Percentiles rank a stretch among this genome's conserved stretches.
phyloP scores from a whole-genome alignment of 2,113 vertebrate species.

The Corydoras sp. region DNA sequence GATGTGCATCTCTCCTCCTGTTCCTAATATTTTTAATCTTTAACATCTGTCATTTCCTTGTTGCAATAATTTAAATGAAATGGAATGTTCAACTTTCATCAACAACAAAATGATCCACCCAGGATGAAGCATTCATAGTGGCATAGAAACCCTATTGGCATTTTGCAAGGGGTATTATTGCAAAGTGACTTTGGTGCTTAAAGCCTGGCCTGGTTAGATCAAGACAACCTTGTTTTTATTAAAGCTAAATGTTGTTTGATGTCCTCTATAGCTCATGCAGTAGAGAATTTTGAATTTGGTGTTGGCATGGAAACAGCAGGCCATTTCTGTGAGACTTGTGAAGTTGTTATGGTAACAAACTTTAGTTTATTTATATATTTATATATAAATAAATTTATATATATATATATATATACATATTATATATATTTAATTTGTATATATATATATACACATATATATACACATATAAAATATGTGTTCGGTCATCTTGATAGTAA shows the following conservation, averaged over 20 bases:
- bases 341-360: conserved; percentile 45
- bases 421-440: background rate
- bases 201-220: conserved; percentile 26
- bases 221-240: conserved; percentile 8
- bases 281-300: conserved; percentile 30
- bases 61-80: too few species aligned
- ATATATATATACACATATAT: background rate
- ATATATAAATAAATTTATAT: too few species aligned
- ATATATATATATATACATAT: too few species aligned
- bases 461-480: conserved; percentile 5
- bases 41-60: too few species aligned
- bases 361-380: background rate
- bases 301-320: conserved; percentile 42
- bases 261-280: conserved; percentile 29
- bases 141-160: too few species aligned
- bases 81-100: too few species aligned
- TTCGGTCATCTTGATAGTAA: conserved; percentile 15
- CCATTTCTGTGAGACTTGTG: conserved; percentile 32
- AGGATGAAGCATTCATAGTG: too few species aligned
- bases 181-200: background rate
- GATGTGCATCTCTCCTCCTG: too few species aligned
- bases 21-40: too few species aligned
- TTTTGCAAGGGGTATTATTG: too few species aligned
- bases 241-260: conserved; percentile 28
- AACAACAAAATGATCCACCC: too few species aligned